phyloP scores from a whole-genome alignment of 2,888 invertebrate genomes.

The Balanococcus diminutus region DNA sequence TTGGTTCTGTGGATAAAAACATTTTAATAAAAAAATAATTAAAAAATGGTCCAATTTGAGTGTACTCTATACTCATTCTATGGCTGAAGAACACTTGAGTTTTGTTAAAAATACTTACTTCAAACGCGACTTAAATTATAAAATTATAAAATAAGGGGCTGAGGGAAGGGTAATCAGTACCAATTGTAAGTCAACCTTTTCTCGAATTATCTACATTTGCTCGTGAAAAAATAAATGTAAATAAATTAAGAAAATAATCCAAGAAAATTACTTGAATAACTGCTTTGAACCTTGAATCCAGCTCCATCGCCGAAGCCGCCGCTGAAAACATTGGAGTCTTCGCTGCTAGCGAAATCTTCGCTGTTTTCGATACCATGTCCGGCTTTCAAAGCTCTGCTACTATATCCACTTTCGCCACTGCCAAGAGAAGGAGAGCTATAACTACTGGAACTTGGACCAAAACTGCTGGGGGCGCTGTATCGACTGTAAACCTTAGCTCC shows the following conservation, averaged over 20 bases:
- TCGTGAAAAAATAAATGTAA: not conserved
- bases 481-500: constrained; percentile 44
- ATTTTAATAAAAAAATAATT: not conserved
- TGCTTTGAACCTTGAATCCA: constrained; percentile 54
- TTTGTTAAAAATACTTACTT: not conserved
- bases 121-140: not conserved
- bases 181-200: constrained; percentile 37
- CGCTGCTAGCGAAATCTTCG: constrained; percentile 42
- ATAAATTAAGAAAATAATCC: not conserved
- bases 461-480: constrained; percentile 15
- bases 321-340: constrained; percentile 36
- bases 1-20: not conserved
- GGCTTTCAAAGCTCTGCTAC: constrained; percentile 48
- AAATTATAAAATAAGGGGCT: not conserved
- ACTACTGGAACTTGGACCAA: not conserved
- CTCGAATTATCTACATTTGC: not conserved
- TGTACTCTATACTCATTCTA: not conserved
- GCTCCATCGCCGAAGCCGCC: constrained; percentile 45
- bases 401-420: constrained; percentile 35
- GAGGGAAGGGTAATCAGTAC: not conserved
- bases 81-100: not conserved
- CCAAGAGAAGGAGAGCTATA: not conserved
- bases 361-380: not conserved
- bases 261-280: constrained; percentile 47
- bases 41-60: not conserved